Evolutionary conservation across 2,888 invertebrate species (phyloP), one percentile per base, ranked within the genome.

Genomic region (Lordiphosa andalusiaca): DNA sequence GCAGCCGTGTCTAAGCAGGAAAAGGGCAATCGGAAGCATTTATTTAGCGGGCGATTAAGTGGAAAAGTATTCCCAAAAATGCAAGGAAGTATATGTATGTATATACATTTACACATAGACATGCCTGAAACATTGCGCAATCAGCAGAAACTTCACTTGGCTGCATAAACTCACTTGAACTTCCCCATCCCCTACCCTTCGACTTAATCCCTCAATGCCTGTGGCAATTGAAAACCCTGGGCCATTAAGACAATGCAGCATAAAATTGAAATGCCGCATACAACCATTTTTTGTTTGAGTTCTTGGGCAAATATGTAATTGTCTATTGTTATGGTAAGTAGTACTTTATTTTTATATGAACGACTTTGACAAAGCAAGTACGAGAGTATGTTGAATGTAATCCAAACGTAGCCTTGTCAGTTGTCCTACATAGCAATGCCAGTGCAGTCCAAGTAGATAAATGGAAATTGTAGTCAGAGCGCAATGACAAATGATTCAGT

Each of bases 241-340:
- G 57, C 69, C 73, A 67, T 67, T 71, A 59, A 62, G 54, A 76
- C 81, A 80, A 80, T 75, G 74, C 75, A 75, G 76, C 68, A 68
- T 72, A 60, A 60, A 60, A 72, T 60, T 47, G 50, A 67, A 56
- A 54, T 69, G 78, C 63, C 57, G 72, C 67, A 67, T 50, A 53
- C 47, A 49, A 47, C 54, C 55, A 47, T 40, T 33, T 49, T 23
- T 37, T 47, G 10, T 16, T 25, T 48, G 41, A 25, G 47, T 55
- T 51, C 53, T 53, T 55, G 44, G 53, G 51, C 69, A 73, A 61
- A 73, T 71, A 30, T 9, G 30, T 30, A 71, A 71, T 71, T 67
- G 53, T 62, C 58, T 53, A 70, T 75, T 75, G 70, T 74, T 55
- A 30, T 50, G 25, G 47, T 38, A 30, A 30, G 30, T 30, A 30